Conservation (phyloP, 2,797 vertebrate species). For the Eulemur coronatus region DNA sequence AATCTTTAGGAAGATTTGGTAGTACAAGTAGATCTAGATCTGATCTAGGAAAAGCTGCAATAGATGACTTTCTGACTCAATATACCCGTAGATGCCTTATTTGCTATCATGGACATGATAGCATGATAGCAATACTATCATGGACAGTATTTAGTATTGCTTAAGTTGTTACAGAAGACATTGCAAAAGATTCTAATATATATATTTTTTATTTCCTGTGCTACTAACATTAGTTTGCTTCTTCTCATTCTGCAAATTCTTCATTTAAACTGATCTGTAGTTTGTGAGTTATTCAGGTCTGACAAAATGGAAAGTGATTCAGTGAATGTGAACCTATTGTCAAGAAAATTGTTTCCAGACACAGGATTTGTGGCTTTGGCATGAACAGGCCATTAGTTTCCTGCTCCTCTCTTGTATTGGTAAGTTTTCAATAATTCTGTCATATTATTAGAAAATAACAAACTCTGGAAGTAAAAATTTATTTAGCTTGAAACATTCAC, state of each 20-base stretch:
- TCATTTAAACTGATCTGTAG: neutral
- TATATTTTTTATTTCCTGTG: neutral
- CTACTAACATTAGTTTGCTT: neutral
- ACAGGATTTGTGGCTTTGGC: neutral
- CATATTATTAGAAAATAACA: neutral
- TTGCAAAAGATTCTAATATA: neutral
- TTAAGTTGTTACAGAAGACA: neutral
- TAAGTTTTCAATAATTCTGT: neutral
- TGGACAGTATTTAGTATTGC: neutral
- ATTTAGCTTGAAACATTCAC: neutral
- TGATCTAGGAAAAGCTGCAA: neutral
- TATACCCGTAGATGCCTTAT: neutral
- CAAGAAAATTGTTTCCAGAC: neutral
- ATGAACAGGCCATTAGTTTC: neutral
- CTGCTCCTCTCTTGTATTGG: neutral
- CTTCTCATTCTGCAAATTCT: neutral
- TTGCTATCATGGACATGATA: too few species aligned
- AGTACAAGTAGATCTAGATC: neutral
- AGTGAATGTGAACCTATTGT: neutral
- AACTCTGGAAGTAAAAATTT: neutral
- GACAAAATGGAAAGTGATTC: neutral
- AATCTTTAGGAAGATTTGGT: neutral
- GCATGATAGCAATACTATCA: neutral
- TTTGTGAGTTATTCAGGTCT: conserved; percentile 4
- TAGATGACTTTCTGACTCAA: neutral